phyloP scores from a whole-genome alignment of 1,140 invertebrate genomes.

The Drosophila malerkotliana region DNA sequence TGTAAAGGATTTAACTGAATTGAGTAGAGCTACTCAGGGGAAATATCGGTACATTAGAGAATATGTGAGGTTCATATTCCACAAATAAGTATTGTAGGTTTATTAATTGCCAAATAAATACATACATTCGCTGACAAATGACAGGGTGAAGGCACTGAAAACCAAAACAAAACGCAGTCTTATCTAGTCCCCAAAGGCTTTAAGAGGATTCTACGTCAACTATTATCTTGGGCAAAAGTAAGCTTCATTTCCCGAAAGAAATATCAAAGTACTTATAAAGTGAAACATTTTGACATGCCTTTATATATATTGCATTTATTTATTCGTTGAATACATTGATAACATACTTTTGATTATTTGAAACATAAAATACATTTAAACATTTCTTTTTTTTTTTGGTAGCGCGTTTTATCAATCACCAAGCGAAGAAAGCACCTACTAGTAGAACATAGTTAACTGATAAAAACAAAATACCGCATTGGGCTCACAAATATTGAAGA shows the following conservation, averaged over 20 bases:
- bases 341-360: conserved; percentile 55
- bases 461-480: conserved; percentile 10
- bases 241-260: background rate
- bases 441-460: conserved; percentile 23
- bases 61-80: background rate
- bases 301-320: conserved; percentile 31
- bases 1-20: background rate
- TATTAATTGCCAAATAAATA: conserved; percentile 3
- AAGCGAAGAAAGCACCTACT: conserved; percentile 10
- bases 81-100: conserved; percentile 21
- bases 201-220: background rate
- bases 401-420: conserved; percentile 28
- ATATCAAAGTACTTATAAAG: background rate
- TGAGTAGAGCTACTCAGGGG: conserved; percentile 3
- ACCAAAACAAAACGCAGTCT: background rate
- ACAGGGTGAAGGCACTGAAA: background rate
- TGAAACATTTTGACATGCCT: conserved; percentile 13
- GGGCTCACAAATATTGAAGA: conserved; percentile 26
- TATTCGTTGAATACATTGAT: conserved; percentile 38
- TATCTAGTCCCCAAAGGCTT: background rate
- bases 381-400: background rate
- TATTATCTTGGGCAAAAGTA: background rate
- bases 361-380: conserved; percentile 30
- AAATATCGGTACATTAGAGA: background rate
- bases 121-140: background rate